Evolutionary conservation across 2,888 invertebrate genomes (phyloP), one percentile per base, ranked within the genome.

Genomic region (Cephus spinipes): DNA sequence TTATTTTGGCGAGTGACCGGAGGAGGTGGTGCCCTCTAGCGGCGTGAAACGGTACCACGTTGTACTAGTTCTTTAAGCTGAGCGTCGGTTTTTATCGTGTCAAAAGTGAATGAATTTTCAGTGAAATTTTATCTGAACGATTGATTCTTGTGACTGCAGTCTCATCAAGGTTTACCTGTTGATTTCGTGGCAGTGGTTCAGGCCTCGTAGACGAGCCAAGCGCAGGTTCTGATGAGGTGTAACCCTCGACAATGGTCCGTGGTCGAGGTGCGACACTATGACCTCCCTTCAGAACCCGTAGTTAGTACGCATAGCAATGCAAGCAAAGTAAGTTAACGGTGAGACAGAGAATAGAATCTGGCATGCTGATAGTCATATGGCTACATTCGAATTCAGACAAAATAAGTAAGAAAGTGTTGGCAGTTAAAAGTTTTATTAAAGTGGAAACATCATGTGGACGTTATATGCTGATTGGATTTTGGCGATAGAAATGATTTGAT

Each of bases 281-380:
- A 89, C 90, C 91, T 86, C 90, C 90, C 91, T 91, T 91, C 87
- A 89, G 91, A 91, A 91, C 88, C 90, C 88, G 89, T 89, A 89
- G 90, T 91, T 91, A 91, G 91, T 91, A 90, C 87, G 89, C 88
- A 90, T 88, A 90, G 88, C 88, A 89, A 90, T 89, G 87, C 89
- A 90, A 89, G 89, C 89, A 89, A 84, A 89, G 87, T 87, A 87
- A 87, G 84, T 89, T 88, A 87, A 88, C 87, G 86, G 82, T 82
- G 79, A 85, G 82, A 83, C 71, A 71, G 71, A 71, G 31, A 71
- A 31, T 31, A 71, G 71, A 31, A 12, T 31, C 15, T 71, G 31
- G 9, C 31, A 71, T 71, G 71, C 71, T 71, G 9, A 23, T 71
- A 31, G 55, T 71, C 31, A 11, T 71, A 12, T 12, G 15, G 31